Evolutionary conservation across 37 sponge, comb jelly and placozoan genomes (phyloP).

Genomic region (Crambe crambe): DNA sequence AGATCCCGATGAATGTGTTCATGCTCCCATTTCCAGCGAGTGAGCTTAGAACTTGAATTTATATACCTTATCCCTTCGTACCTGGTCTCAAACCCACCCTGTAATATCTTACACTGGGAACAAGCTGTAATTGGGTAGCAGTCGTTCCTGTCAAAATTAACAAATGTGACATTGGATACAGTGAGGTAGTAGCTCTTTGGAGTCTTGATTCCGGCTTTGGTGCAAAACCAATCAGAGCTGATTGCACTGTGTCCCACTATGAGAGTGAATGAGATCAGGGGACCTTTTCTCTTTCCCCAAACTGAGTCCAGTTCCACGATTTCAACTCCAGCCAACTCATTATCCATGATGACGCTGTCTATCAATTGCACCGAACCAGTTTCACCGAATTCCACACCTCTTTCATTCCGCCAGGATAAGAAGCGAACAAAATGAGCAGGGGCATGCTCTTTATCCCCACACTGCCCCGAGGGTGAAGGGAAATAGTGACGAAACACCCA

Average conservation of each 20-base stretch:
- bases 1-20: slow-evolving; percentile 60
- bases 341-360: slow-evolving; percentile 74
- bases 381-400: slow-evolving; percentile 83
- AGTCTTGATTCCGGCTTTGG: slow-evolving; percentile 77
- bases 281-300: slow-evolving; percentile 54
- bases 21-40: slow-evolving; percentile 83
- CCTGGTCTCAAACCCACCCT: slow-evolving; percentile 89
- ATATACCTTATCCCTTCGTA: slow-evolving; percentile 68
- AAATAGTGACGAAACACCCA: slow-evolving; percentile 87
- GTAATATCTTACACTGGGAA: slow-evolving; percentile 79
- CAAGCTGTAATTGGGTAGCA: slow-evolving; percentile 79
- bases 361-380: slow-evolving; percentile 73
- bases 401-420: slow-evolving; percentile 76
- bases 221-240: slow-evolving; percentile 51
- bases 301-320: slow-evolving; percentile 9
- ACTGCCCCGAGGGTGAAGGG: slow-evolving; percentile 67
- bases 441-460: slow-evolving; percentile 28
- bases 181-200: slow-evolving; percentile 67
- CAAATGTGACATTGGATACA: slow-evolving; percentile 89
- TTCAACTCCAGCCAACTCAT: slow-evolving; percentile 78
- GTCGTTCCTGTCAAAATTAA: slow-evolving; percentile 59
- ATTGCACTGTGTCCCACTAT: slow-evolving; percentile 68
- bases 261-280: slow-evolving; percentile 57
- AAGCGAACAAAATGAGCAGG: slow-evolving; percentile 71
- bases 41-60: slow-evolving; percentile 42